Evolutionary conservation across 2,113 vertebrate species (phyloP).

Genomic region (Herpailurus yagouaroundi): DNA sequence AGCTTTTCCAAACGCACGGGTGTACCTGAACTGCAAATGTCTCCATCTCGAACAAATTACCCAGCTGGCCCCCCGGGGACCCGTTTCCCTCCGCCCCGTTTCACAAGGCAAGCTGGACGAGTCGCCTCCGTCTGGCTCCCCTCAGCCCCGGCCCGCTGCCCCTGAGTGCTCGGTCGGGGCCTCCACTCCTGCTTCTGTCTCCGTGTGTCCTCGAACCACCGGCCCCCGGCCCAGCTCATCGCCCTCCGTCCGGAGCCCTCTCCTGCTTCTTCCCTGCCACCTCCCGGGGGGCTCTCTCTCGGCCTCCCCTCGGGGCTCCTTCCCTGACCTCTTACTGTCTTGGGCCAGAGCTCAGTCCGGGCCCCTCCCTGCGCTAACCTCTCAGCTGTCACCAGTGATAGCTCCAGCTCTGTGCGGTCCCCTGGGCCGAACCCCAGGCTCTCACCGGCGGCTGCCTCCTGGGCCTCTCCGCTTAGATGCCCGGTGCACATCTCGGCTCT

Average conservation of each 20-base stretch:
- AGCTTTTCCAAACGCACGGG: accelerated
- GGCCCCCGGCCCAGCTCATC: accelerated
- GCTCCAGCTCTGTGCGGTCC: background rate
- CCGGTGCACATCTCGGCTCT: background rate
- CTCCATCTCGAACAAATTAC: accelerated
- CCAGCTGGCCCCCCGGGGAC: accelerated
- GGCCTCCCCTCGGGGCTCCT: background rate
- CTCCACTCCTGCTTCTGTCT: background rate
- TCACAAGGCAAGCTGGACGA: accelerated
- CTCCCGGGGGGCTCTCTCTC: accelerated
- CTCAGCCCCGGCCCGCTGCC: accelerated
- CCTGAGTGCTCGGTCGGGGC: accelerated
- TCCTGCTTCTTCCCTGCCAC: accelerated
- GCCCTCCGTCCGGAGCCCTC: background rate
- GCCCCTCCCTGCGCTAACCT: background rate
- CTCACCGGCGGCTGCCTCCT: background rate
- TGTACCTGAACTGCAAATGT: accelerated
- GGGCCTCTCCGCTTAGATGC: background rate
- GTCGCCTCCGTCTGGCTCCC: background rate
- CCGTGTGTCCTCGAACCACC: background rate
- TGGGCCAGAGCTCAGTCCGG: accelerated
- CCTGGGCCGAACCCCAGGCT: background rate
- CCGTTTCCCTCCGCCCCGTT: accelerated
- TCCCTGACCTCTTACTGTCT: background rate
- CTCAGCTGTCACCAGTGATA: background rate